Evolutionary conservation across 2,113 vertebrate genomes (phyloP).

Genomic region (Columba livia): DNA sequence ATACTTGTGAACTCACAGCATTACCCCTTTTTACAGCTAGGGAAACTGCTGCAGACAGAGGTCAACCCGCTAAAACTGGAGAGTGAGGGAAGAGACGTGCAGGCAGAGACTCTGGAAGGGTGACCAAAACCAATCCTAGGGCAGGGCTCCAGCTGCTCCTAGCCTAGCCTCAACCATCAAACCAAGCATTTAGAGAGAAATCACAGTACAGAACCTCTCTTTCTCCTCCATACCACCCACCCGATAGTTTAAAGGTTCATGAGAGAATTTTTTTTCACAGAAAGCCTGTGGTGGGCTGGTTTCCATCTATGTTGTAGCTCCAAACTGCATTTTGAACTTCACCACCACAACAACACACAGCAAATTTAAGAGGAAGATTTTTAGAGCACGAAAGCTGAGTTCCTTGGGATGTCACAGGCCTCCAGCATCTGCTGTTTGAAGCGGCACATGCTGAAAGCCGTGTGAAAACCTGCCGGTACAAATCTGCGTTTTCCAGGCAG

Average conservation of each 20-base stretch:
- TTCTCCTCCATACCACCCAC: neutral
- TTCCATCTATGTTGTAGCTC: neutral
- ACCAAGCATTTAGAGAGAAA: neutral
- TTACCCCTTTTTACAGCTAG: neutral
- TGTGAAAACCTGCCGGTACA: neutral
- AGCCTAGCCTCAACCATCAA: neutral
- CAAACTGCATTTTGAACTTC: neutral
- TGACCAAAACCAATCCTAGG: neutral
- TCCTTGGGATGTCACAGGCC: neutral
- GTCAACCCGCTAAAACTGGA: neutral
- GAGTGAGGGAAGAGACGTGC: neutral
- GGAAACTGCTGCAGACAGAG: neutral
- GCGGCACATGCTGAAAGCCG: neutral
- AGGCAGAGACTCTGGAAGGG: neutral
- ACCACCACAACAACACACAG: neutral
- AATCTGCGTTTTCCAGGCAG: neutral
- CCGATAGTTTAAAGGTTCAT: neutral
- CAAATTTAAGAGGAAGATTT: neutral
- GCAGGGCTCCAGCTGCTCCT: neutral
- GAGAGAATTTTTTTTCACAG: neutral
- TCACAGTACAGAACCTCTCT: neutral
- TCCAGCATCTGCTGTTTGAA: neutral
- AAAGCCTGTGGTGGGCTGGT: fast-evolving
- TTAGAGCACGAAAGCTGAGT: neutral
- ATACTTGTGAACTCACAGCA: fast-evolving